phyloP scores from a whole-genome alignment of 37 sponge, comb jelly and placozoan species.

The Axinella damicornis region DNA sequence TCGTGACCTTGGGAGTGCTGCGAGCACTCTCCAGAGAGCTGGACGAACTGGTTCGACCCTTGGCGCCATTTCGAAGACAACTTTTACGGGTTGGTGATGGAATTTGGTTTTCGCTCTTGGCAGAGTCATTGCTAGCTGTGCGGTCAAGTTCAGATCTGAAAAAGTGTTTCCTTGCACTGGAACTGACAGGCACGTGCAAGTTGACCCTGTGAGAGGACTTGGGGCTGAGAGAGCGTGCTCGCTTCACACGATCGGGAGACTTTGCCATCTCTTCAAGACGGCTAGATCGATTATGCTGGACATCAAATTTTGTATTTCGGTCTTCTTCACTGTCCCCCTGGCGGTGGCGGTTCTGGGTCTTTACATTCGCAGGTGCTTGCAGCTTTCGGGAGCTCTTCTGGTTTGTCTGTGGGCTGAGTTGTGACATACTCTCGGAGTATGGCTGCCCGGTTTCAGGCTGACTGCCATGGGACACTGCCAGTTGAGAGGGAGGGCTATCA shows the following conservation, averaged over 20 bases:
- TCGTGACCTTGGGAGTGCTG: slow-evolving; percentile 29
- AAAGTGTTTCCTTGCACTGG: too few relatives aligned
- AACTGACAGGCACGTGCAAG: too few relatives aligned
- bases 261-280: too few relatives aligned
- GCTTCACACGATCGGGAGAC: background rate
- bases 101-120: background rate
- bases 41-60: background rate
- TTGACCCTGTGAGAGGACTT: slow-evolving; percentile 51
- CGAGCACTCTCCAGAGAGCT: background rate
- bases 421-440: background rate
- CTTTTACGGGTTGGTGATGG: slow-evolving; percentile 1
- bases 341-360: too few relatives aligned
- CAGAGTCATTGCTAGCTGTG: slow-evolving; percentile 1
- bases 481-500: too few relatives aligned
- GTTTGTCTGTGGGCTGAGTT: too few relatives aligned
- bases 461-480: background rate
- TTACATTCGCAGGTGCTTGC: too few relatives aligned
- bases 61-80: slow-evolving; percentile 1
- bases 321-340: too few relatives aligned
- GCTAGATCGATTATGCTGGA: too few relatives aligned
- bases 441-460: slow-evolving; percentile 29
- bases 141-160: background rate
- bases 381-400: too few relatives aligned
- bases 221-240: slow-evolving; percentile 75
- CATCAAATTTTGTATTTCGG: too few relatives aligned